Evolutionary conservation across 2,797 vertebrate genomes (phyloP).

Genomic region (Alfaro cultratus): DNA sequence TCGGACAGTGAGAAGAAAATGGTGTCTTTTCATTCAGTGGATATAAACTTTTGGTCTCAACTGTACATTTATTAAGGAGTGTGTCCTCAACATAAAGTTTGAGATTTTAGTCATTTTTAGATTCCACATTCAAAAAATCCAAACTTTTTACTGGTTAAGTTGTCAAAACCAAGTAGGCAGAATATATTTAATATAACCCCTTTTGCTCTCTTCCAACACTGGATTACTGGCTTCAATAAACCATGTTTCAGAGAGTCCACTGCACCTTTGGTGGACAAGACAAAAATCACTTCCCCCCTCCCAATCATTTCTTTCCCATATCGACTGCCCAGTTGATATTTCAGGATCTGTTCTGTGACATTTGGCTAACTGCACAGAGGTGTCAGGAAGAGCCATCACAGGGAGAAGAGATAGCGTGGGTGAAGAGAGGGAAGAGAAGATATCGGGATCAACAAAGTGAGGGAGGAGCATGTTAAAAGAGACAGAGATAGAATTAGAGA

Average conservation of each 20-base stretch:
- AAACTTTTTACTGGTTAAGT: not conserved
- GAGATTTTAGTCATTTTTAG: not conserved
- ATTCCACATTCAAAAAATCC: not conserved
- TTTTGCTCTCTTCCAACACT: constrained; percentile 31
- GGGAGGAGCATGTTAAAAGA: constrained; percentile 45
- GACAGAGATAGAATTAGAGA: constrained; percentile 41
- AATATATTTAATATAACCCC: constrained; percentile 9
- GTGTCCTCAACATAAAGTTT: not conserved
- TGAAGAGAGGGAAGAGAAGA: constrained; percentile 41
- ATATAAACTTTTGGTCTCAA: not conserved
- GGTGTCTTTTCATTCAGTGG: not conserved
- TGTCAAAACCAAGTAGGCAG: not conserved
- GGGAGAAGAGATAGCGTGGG: constrained; percentile 59
- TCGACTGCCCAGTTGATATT: constrained; percentile 82
- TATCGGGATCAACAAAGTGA: constrained; percentile 34
- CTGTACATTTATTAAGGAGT: not conserved
- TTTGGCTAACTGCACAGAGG: constrained; percentile 83
- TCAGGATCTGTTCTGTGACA: constrained; percentile 81
- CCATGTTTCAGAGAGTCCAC: constrained; percentile 44
- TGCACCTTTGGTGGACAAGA: constrained; percentile 63
- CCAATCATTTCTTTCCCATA: constrained; percentile 68
- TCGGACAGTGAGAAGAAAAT: not conserved
- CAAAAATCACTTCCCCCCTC: constrained; percentile 44
- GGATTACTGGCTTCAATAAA: constrained; percentile 55
- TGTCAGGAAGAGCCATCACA: constrained; percentile 75